Evolutionary conservation across 1,140 invertebrate species (phyloP).

Genomic region (Procambarus virginalis): DNA sequence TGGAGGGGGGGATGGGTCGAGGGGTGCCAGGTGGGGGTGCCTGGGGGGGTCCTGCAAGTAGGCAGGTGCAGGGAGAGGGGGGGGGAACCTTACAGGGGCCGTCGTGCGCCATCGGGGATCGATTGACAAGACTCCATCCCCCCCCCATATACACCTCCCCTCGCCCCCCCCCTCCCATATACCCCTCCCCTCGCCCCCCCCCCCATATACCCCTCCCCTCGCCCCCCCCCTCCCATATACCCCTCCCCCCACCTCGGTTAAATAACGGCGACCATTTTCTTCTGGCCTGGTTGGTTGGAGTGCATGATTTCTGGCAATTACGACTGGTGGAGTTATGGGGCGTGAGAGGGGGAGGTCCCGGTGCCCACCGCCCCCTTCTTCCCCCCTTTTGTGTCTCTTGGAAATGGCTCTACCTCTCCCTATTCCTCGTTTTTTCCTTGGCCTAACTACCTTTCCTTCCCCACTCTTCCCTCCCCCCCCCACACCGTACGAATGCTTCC

Average conservation of each 20-base stretch:
- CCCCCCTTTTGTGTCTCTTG: background rate
- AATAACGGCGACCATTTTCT: slow-evolving; percentile 50
- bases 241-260: background rate
- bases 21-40: background rate
- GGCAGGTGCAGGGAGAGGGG: background rate
- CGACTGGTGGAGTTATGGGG: background rate
- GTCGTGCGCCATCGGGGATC: slow-evolving; percentile 24
- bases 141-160: no score
- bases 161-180: no score
- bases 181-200: no score
- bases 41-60: background rate
- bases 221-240: no score
- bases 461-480: background rate
- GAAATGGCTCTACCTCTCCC: background rate
- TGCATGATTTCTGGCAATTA: slow-evolving; percentile 52
- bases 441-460: background rate
- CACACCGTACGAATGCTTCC: background rate
- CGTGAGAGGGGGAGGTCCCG: background rate
- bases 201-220: no score
- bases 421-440: background rate
- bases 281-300: slow-evolving; percentile 6
- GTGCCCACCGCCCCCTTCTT: background rate
- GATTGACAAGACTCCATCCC: background rate
- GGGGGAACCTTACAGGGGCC: background rate
- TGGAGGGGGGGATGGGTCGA: no score